These are phyloP conservation scores for Steinernema carpocapsae DNA, from an alignment of 2,888 invertebrate genomes.

Conservation along the genomic window DNA sequence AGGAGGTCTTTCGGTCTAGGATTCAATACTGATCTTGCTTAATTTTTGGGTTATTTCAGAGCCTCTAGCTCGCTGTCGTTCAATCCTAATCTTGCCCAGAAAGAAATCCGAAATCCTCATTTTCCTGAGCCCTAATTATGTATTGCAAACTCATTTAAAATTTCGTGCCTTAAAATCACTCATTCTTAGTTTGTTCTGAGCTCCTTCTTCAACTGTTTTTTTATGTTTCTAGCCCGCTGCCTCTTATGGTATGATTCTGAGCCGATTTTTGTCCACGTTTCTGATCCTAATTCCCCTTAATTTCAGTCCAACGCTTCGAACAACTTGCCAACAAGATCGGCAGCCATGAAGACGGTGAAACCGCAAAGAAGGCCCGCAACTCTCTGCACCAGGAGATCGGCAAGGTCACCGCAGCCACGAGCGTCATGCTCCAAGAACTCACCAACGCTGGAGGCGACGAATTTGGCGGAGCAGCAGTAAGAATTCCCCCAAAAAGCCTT, in stretches of 20 bases:
- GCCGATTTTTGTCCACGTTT: no score
- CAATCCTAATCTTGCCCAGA: no score
- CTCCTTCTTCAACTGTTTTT: no score
- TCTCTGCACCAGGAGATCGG: conserved; percentile 53
- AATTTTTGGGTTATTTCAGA: not conserved
- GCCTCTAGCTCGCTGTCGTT: not conserved
- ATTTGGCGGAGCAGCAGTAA: conserved; percentile 44
- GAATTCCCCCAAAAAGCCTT: conserved; percentile 32
- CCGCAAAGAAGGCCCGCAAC: conserved; percentile 41
- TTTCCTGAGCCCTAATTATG: no score
- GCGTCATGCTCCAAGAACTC: conserved; percentile 57
- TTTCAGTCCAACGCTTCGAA: conserved; percentile 53
- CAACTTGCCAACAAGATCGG: conserved; percentile 51
- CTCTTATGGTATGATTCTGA: no score
- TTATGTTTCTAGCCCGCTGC: no score
- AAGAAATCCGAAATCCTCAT: no score
- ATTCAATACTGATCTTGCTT: no score
- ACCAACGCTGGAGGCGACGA: conserved; percentile 54
- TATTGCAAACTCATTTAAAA: no score
- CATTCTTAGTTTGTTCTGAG: no score
- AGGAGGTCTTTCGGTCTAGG: no score
- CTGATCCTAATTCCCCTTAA: not conserved
- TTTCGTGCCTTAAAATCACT: no score
- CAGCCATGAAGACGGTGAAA: conserved; percentile 42
- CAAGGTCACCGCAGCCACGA: conserved; percentile 60